These are phyloP conservation scores for Drosophila affinis DNA, from an alignment of 2,888 invertebrate species.

Conservation along the genomic window DNA sequence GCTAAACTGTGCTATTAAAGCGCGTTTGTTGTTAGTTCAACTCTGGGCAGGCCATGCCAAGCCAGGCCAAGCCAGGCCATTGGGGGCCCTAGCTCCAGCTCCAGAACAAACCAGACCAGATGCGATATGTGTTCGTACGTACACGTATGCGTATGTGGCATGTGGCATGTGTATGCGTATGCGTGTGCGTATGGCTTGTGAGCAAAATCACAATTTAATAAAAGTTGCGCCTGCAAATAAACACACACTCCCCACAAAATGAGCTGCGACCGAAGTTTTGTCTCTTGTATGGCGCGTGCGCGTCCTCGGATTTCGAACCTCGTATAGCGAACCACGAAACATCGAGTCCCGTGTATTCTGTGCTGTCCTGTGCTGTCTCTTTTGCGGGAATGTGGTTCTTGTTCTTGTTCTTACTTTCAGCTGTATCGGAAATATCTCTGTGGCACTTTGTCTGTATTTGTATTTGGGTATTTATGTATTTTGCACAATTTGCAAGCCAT, in stretches of 20 bases:
- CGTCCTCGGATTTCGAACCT: conserved; percentile 1
- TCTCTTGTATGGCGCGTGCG: conserved; percentile 45
- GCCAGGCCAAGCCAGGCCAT: conserved; percentile 51
- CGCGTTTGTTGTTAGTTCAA: conserved; percentile 77
- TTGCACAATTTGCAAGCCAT: conserved; percentile 47
- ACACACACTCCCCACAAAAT: conserved; percentile 56
- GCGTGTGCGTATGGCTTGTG: conserved; percentile 35
- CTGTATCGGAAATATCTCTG: conserved; percentile 16
- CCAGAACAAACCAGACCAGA: neutral
- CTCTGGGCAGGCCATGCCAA: conserved; percentile 42
- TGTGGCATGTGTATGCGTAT: neutral
- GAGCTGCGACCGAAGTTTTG: conserved; percentile 19
- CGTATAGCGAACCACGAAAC: neutral
- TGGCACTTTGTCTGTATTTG: neutral
- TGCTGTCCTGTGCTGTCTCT: conserved; percentile 19
- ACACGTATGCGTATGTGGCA: neutral
- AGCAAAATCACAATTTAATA: conserved; percentile 78
- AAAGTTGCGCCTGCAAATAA: conserved; percentile 77
- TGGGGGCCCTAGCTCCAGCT: neutral
- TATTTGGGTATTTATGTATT: neutral
- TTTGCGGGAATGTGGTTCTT: conserved; percentile 20
- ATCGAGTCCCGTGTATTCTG: conserved; percentile 1
- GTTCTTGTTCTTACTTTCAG: conserved; percentile 34
- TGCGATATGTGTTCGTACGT: neutral
- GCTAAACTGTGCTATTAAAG: conserved; percentile 79